phyloP scores from a whole-genome alignment of 2,888 invertebrate species.

The Trichogramma dendrolimi region DNA sequence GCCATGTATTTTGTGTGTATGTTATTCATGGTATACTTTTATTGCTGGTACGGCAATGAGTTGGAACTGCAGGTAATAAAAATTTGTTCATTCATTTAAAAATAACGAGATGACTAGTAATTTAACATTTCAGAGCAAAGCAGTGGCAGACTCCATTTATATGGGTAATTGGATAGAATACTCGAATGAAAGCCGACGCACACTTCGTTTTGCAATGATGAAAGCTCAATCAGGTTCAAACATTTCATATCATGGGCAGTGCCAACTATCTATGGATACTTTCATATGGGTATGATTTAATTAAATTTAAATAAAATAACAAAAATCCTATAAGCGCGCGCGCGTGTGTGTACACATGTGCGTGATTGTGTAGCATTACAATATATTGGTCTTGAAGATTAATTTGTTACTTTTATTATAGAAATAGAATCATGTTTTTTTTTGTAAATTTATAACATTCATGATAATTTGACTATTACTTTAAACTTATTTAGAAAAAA shows the following conservation, averaged over 20 bases:
- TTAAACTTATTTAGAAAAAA: not conserved
- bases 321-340: no score
- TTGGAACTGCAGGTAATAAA: conserved; percentile 18
- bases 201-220: conserved; percentile 15
- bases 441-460: not conserved
- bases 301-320: no score
- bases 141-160: conserved; percentile 3
- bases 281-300: conserved; percentile 14
- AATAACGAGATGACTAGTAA: not conserved
- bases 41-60: conserved; percentile 25
- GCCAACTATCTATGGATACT: conserved; percentile 14
- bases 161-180: conserved; percentile 12
- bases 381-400: no score
- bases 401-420: no score
- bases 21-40: conserved; percentile 20
- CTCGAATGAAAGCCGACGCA: not conserved
- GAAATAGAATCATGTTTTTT: no score
- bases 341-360: no score
- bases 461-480: not conserved
- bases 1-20: conserved; percentile 16
- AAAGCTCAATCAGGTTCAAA: conserved; percentile 1
- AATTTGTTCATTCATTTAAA: not conserved
- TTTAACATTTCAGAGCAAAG: conserved; percentile 17
- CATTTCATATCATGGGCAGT: conserved; percentile 22
- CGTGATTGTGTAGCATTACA: no score